Evolutionary conservation across 1,140 invertebrate genomes (phyloP), one percentile per base, ranked within the genome.

Genomic region (Lepidurus apus): DNA sequence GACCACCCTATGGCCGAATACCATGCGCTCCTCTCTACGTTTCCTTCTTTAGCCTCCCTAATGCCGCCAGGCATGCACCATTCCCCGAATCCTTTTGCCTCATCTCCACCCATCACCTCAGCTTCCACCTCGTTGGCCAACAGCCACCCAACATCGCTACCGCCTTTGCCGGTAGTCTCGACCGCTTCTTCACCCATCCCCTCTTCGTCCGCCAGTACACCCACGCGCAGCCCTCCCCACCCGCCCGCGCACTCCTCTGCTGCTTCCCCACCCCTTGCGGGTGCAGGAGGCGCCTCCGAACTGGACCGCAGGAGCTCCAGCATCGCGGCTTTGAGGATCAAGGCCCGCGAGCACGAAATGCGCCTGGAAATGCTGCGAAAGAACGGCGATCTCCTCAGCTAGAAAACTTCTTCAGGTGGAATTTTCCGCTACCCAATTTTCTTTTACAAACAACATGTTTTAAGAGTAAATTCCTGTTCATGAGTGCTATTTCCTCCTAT

Each of bases 331-430:
- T 86, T 98, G 6, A 86, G 96, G 77, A 87, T 96, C 43, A 95
- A 96, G 81, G 96, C 96, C 1, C 88, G 95, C 8, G 95, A 98
- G 85, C 95, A 98, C 84, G 94, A 96, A 84, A 85, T 96, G 8
- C 90, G 93, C 82, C 85, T 95, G 81, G 93, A 95, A 84, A 90
- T 95, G 88, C 82, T 94, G 53, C 86, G 93, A 74, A 93, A 95
- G 83, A 92, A 91, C 82, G 91, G 91, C 10, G 78, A 79, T 24
- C 42, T 79, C 10, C 43, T 74, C 42, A 79, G 78, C 34, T 79
- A 44, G 74, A 78, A 42, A 74, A 24, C 73, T 11, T n/a, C 74
- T 24, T 7, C 17, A 8, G 42, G 34, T 75, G 6, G 74, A 11
- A 11, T 42, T 24, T 75, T 75, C 42, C 11, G 7, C 74, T 24